phyloP scores from a whole-genome alignment of 2,888 invertebrate genomes.

The Agrotis exclamationis region DNA sequence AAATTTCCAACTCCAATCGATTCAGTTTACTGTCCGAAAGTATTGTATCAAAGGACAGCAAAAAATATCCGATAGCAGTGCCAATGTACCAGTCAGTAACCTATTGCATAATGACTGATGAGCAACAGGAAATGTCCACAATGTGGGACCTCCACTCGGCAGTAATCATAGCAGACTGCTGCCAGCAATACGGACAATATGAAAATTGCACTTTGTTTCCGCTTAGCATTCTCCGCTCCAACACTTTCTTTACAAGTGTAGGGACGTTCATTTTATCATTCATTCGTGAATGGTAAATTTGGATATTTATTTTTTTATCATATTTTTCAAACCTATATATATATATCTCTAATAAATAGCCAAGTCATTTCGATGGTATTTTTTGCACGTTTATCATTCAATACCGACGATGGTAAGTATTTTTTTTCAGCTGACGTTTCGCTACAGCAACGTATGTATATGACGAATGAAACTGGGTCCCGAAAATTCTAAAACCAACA shows the following conservation, averaged over 20 bases:
- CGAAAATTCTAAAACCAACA: no score
- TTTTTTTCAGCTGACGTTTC: no score
- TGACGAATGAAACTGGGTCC: no score
- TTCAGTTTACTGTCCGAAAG: background rate
- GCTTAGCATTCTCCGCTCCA: background rate
- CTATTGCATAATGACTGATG: background rate
- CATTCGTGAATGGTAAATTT: no score
- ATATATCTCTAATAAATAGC: no score
- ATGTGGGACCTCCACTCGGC: background rate
- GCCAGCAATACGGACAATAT: conserved; percentile 15
- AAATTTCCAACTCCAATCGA: background rate
- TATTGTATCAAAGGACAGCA: background rate
- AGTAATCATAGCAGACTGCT: conserved; percentile 18
- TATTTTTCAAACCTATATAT: no score
- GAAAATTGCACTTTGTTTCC: conserved; percentile 32
- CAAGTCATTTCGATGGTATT: no score
- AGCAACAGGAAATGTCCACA: conserved; percentile 7
- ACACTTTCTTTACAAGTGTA: background rate
- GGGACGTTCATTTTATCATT: no score
- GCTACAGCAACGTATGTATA: no score
- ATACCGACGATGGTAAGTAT: no score
- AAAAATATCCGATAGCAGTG: background rate
- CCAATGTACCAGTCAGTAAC: conserved; percentile 4
- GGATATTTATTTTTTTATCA: no score
- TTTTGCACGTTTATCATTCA: no score